These are phyloP conservation scores for Drosophila triauraria DNA, from an alignment of 1,140 invertebrate genomes.

Conservation along the genomic window DNA sequence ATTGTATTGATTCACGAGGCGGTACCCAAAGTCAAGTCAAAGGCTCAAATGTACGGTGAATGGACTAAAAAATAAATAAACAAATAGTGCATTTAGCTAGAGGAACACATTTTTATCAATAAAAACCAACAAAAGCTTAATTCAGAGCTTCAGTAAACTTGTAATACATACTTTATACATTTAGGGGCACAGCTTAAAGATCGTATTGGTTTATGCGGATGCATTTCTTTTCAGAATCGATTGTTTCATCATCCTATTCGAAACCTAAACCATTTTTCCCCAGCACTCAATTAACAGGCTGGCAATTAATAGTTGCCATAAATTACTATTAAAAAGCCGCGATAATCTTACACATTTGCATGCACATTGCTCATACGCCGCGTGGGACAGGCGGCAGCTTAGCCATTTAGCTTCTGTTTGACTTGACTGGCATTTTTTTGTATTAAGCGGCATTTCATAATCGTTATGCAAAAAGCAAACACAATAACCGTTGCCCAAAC, in stretches of 20 bases:
- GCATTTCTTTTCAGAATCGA: neutral
- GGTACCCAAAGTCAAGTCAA: neutral
- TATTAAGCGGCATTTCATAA: conserved; percentile 47
- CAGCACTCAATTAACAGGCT: conserved; percentile 33
- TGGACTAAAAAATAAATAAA: neutral
- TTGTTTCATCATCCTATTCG: neutral
- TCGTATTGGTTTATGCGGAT: neutral
- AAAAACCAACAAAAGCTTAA: neutral
- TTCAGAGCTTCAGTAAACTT: neutral
- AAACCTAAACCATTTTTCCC: neutral
- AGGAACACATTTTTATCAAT: neutral
- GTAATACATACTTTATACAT: too few species aligned
- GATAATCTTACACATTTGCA: conserved; percentile 17
- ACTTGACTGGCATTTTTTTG: conserved; percentile 19
- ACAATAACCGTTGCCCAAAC: conserved; percentile 32
- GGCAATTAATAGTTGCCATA: conserved; percentile 50
- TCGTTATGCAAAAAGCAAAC: conserved; percentile 42
- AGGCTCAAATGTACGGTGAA: neutral
- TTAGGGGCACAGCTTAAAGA: too few species aligned
- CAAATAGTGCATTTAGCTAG: neutral
- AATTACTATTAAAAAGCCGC: conserved; percentile 46
- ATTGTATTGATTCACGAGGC: conserved; percentile 45
- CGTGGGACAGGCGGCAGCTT: conserved; percentile 10
- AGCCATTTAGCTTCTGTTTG: conserved; percentile 43
- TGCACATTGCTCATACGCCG: conserved; percentile 29